phyloP scores from a whole-genome alignment of 2,888 invertebrate genomes.

The Scaptomyza cyrtandrae region DNA sequence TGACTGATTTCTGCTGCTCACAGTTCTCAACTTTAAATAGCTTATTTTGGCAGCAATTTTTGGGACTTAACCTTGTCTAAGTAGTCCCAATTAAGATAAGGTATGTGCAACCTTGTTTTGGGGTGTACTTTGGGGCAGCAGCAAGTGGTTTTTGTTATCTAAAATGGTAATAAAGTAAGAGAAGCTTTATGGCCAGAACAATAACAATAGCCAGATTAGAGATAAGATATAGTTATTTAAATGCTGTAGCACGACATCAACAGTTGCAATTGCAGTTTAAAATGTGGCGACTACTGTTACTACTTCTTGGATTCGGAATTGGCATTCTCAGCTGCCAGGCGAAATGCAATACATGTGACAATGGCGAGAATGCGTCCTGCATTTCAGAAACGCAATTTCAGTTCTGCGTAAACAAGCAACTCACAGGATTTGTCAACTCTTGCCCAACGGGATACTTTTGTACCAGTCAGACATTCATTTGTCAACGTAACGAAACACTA shows the following conservation, averaged over 20 bases:
- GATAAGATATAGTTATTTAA: constrained; percentile 3
- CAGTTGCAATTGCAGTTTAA: constrained; percentile 32
- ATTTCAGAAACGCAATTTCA: constrained; percentile 64
- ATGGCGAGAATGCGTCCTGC: constrained; percentile 53
- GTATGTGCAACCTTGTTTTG: not conserved
- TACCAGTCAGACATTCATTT: constrained; percentile 26
- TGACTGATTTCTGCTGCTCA: constrained; percentile 9
- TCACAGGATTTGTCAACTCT: constrained; percentile 32
- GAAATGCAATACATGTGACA: constrained; percentile 60
- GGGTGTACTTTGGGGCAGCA: constrained; percentile 44
- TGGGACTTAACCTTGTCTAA: constrained; percentile 42
- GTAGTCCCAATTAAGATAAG: constrained; percentile 62
- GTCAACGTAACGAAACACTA: constrained; percentile 19
- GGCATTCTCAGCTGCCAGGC: constrained; percentile 12
- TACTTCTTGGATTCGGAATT: not conserved
- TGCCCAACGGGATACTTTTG: constrained; percentile 63
- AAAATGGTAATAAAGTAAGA: constrained; percentile 9
- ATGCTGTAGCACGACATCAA: not conserved
- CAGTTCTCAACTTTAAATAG: constrained; percentile 51
- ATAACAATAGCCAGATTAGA: constrained; percentile 28
- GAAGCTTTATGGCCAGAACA: not conserved
- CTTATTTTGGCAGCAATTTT: constrained; percentile 30
- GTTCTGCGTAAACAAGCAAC: constrained; percentile 49
- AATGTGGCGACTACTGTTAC: constrained; percentile 39
- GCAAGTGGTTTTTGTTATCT: constrained; percentile 1